Evolutionary conservation across 2,113 vertebrate genomes (phyloP).

Genomic region (Ictalurus punctatus): DNA sequence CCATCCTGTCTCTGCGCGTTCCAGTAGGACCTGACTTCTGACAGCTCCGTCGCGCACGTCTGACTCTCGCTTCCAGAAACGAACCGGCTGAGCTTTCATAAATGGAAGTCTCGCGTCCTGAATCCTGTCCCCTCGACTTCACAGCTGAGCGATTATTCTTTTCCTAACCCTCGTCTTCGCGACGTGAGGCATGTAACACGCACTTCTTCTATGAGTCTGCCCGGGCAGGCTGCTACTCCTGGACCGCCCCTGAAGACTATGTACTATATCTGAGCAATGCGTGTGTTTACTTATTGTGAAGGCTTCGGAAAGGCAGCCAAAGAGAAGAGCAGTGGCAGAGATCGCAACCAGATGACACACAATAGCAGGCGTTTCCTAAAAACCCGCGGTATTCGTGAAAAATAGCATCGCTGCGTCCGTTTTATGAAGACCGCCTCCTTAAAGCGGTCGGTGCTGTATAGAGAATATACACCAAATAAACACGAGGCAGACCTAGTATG

Average conservation of each 20-base stretch:
- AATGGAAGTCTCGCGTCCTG: not conserved
- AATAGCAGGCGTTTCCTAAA: not conserved
- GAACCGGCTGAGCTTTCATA: not conserved
- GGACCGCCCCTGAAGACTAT: slow-evolving; percentile 7
- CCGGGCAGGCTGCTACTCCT: not conserved
- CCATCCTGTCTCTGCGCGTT: slow-evolving; percentile 14
- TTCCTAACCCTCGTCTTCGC: not conserved
- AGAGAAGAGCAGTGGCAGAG: not conserved
- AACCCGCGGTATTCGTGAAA: not conserved
- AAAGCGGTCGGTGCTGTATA: too few species aligned
- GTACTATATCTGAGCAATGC: slow-evolving; percentile 34
- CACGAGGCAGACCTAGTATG: too few species aligned
- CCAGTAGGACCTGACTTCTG: slow-evolving; percentile 17
- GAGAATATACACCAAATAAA: too few species aligned
- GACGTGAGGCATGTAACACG: slow-evolving; percentile 30
- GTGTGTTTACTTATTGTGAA: slow-evolving; percentile 30
- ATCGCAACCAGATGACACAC: slow-evolving; percentile 27
- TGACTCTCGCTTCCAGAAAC: not conserved
- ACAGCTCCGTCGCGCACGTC: slow-evolving; percentile 31
- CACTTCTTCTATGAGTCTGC: slow-evolving; percentile 40
- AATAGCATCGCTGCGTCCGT: not conserved
- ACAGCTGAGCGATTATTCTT: not conserved
- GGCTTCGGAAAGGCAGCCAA: not conserved
- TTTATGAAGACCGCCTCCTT: not conserved
- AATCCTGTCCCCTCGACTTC: not conserved